phyloP scores from a whole-genome alignment of 1,140 invertebrate species.

The Mya arenaria region DNA sequence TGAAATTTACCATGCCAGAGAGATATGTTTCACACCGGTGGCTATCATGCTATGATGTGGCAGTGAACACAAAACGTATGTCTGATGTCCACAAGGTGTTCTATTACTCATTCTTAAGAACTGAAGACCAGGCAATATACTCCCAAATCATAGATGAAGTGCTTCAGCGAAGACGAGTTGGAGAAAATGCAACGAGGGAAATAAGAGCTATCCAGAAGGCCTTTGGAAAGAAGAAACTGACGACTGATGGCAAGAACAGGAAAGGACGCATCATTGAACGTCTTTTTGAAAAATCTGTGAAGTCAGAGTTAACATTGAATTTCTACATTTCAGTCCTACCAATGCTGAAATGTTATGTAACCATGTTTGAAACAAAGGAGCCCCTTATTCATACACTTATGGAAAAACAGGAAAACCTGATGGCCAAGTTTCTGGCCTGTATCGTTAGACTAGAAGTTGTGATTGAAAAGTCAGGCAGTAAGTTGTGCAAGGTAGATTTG shows the following conservation, averaged over 20 bases:
- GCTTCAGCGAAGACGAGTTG: background rate
- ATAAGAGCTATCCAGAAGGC: background rate
- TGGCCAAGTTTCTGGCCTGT: too few species aligned
- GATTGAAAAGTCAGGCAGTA: too few species aligned
- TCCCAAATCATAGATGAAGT: background rate
- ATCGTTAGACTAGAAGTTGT: too few species aligned
- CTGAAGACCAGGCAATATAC: slow-evolving; percentile 7
- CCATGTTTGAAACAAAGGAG: background rate
- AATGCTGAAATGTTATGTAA: background rate
- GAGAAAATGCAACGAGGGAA: too few species aligned
- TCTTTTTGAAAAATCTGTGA: slow-evolving; percentile 21
- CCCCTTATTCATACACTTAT: background rate
- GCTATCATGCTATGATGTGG: slow-evolving; percentile 61
- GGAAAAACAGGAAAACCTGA: slow-evolving; percentile 3
- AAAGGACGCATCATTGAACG: slow-evolving; percentile 51
- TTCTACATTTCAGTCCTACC: slow-evolving; percentile 22
- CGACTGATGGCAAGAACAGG: slow-evolving; percentile 54
- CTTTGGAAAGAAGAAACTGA: slow-evolving; percentile 41
- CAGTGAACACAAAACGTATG: slow-evolving; percentile 32
- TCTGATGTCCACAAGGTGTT: slow-evolving; percentile 51
- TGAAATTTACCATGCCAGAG: slow-evolving; percentile 55
- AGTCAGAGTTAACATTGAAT: too few species aligned
- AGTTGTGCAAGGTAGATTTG: too few species aligned
- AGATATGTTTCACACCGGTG: slow-evolving; percentile 55
- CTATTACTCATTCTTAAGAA: slow-evolving; percentile 53